Evolutionary conservation across 1,140 invertebrate species (phyloP).

Genomic region (Lithobius niger): DNA sequence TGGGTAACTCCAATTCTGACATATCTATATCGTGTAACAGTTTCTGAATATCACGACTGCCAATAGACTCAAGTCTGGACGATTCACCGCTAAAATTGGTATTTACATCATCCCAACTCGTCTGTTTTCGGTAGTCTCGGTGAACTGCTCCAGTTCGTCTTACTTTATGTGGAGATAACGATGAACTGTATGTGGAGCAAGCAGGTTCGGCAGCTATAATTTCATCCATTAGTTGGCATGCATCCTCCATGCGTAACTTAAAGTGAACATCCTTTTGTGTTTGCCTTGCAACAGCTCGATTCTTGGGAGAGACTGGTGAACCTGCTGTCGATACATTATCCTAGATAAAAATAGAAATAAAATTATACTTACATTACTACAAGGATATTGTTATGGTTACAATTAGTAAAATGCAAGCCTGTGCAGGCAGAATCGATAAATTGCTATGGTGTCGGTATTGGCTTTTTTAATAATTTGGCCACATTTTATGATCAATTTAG

Average conservation of each 20-base stretch:
- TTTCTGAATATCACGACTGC: not conserved
- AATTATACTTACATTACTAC: too few relatives aligned
- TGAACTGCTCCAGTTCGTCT: too few relatives aligned
- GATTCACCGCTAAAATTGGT: not conserved
- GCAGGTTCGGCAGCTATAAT: not conserved
- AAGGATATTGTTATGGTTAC: too few relatives aligned
- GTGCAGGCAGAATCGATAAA: too few relatives aligned
- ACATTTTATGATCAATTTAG: too few relatives aligned
- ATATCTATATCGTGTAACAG: not conserved
- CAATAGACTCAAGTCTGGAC: not conserved
- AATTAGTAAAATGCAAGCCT: too few relatives aligned
- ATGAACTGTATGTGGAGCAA: not conserved
- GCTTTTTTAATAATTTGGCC: too few relatives aligned
- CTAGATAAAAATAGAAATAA: too few relatives aligned
- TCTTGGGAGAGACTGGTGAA: not conserved
- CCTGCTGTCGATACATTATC: too few relatives aligned
- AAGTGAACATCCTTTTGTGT: not conserved
- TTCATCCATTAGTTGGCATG: conserved; percentile 1
- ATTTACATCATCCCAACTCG: not conserved
- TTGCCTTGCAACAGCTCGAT: not conserved
- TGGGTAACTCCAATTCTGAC: not conserved
- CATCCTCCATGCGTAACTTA: not conserved
- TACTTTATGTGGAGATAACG: not conserved
- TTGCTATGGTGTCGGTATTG: too few relatives aligned
- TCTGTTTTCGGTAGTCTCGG: not conserved